Evolutionary conservation across 2,113 vertebrate genomes (phyloP).

Genomic region (Mobula birostris): DNA sequence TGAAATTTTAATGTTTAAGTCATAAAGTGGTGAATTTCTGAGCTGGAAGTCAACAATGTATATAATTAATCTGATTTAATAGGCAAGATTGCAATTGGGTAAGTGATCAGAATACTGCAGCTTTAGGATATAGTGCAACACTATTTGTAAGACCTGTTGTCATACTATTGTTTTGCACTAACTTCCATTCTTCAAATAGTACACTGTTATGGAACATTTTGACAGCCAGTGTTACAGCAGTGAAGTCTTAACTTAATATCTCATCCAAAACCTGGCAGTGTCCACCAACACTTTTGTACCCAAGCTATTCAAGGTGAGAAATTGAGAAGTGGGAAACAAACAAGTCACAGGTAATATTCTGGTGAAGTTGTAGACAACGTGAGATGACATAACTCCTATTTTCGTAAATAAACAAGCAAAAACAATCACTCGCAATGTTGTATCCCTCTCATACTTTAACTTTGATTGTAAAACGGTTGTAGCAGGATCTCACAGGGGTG

Average conservation of each 20-base stretch:
- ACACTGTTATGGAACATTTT: too few relatives aligned
- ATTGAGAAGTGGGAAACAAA: neutral
- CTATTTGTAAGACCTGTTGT: neutral
- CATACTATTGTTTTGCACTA: neutral
- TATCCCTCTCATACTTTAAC: neutral
- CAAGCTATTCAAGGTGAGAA: too few relatives aligned
- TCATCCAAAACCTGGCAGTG: too few relatives aligned
- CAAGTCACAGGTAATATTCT: too few relatives aligned
- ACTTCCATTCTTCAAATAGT: neutral
- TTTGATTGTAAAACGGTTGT: neutral
- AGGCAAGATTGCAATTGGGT: neutral
- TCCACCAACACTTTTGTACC: too few relatives aligned
- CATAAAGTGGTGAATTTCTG: neutral
- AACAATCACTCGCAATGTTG: neutral
- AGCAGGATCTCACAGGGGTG: neutral
- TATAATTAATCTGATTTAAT: neutral
- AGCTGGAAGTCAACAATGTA: neutral
- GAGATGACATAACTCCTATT: neutral
- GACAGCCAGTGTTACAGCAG: too few relatives aligned
- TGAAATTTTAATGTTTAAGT: neutral
- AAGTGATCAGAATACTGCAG: neutral
- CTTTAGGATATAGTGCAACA: neutral
- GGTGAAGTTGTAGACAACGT: too few relatives aligned
- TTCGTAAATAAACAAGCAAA: neutral
- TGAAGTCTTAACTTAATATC: too few relatives aligned